A percentile compares a stretch with the other conserved stretches of the same genome.
Evolutionary conservation across 1,140 invertebrate species (phyloP).

Genomic region (Lordiphosa mommai): DNA sequence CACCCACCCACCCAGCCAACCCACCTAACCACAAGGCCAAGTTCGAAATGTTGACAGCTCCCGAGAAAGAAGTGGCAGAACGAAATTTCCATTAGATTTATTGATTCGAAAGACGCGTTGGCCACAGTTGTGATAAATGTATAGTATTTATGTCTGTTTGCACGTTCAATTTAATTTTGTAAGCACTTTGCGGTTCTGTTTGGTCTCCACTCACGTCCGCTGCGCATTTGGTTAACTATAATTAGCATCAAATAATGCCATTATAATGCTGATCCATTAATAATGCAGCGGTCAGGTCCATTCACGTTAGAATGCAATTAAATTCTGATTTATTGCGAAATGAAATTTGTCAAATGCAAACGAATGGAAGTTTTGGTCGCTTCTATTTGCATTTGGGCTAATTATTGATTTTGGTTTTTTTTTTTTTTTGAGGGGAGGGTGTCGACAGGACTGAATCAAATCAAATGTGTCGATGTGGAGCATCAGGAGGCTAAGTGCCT

Average conservation of each 20-base stretch:
- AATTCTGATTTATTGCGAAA: constrained; percentile 36
- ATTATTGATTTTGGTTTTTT: constrained; percentile 56
- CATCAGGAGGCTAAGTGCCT: too few relatives aligned
- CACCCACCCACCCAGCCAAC: too few relatives aligned
- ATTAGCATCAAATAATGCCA: constrained; percentile 67
- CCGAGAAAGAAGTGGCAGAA: constrained; percentile 5
- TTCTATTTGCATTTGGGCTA: constrained; percentile 24
- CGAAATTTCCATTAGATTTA: constrained; percentile 66
- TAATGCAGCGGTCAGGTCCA: constrained; percentile 38
- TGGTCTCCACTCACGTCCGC: not conserved
- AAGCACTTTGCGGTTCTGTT: constrained; percentile 2
- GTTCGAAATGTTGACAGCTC: constrained; percentile 35
- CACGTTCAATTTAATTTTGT: constrained; percentile 7
- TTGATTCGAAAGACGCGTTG: constrained; percentile 26
- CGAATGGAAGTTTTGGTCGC: not conserved
- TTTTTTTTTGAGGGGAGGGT: not conserved
- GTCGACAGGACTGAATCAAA: not conserved
- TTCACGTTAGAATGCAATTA: constrained; percentile 39
- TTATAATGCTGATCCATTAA: constrained; percentile 66
- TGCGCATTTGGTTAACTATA: constrained; percentile 37
- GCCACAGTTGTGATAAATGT: not conserved
- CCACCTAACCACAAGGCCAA: constrained; percentile 3
- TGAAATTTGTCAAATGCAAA: constrained; percentile 1
- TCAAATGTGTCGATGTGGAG: not conserved
- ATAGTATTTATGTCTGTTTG: not conserved